phyloP scores from a whole-genome alignment of 2,797 vertebrate species.

The Alauda arvensis region DNA sequence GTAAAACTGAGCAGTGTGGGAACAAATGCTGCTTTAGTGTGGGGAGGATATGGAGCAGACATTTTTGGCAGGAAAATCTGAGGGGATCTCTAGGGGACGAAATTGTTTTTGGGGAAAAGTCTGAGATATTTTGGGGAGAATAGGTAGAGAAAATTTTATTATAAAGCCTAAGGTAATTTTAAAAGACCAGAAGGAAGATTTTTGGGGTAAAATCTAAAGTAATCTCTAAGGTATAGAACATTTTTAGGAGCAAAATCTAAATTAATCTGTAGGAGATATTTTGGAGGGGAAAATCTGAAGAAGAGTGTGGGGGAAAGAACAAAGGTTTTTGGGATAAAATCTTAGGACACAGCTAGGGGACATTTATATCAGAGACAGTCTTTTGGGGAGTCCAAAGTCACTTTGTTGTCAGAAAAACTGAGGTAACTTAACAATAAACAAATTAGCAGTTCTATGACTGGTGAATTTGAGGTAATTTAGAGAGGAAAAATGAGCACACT shows the following conservation, averaged over 20 bases:
- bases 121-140: neutral
- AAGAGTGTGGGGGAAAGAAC: neutral
- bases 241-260: neutral
- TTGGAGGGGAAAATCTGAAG: neutral
- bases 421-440: neutral
- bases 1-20: neutral
- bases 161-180: neutral
- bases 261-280: too few species aligned
- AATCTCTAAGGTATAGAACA: neutral
- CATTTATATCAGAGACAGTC: neutral
- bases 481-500: neutral
- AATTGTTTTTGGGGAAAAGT: neutral
- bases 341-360: neutral
- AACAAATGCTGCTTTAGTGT: neutral
- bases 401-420: neutral
- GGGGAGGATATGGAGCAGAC: neutral
- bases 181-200: neutral
- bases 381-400: neutral
- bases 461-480: neutral
- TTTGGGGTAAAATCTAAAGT: neutral
- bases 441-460: accelerated
- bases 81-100: neutral
- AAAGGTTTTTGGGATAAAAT: neutral
- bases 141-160: neutral
- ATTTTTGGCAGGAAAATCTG: neutral